A percentile compares a stretch with the other conserved stretches of the same genome.
Evolutionary conservation across 2,113 vertebrate genomes (phyloP).

Genomic region (Xenus cinereus): DNA sequence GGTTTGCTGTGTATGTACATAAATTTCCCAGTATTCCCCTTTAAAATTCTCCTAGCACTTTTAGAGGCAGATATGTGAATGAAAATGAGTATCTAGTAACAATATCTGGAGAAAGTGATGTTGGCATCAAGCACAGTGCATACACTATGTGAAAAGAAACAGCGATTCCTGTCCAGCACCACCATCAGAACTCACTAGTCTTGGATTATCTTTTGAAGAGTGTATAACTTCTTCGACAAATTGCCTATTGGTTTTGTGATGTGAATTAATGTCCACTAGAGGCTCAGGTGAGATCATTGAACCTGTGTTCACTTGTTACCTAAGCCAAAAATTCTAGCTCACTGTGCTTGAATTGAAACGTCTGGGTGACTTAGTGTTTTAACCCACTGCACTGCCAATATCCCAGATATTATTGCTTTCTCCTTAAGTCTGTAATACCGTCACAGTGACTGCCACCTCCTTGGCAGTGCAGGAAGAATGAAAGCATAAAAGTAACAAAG

Average conservation of each 20-base stretch:
- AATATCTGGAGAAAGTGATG: background rate
- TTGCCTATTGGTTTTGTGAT: background rate
- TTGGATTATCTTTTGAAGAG: background rate
- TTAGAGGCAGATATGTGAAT: background rate
- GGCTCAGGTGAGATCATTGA: background rate
- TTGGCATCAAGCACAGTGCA: background rate
- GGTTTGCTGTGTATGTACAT: background rate
- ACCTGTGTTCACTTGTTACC: background rate
- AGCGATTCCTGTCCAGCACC: background rate
- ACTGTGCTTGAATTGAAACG: background rate
- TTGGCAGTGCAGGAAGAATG: background rate
- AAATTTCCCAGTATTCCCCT: background rate
- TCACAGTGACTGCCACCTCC: background rate
- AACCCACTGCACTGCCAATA: background rate
- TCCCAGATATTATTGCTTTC: background rate
- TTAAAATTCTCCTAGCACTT: background rate
- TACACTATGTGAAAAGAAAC: background rate
- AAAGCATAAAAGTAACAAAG: background rate
- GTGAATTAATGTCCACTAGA: background rate
- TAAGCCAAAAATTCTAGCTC: background rate
- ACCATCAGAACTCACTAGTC: background rate
- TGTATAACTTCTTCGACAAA: background rate
- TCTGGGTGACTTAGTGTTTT: background rate
- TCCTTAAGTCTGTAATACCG: background rate
- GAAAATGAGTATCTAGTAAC: background rate